Conservation (phyloP, 2,888 invertebrate species). For the Drosophila putrida region DNA sequence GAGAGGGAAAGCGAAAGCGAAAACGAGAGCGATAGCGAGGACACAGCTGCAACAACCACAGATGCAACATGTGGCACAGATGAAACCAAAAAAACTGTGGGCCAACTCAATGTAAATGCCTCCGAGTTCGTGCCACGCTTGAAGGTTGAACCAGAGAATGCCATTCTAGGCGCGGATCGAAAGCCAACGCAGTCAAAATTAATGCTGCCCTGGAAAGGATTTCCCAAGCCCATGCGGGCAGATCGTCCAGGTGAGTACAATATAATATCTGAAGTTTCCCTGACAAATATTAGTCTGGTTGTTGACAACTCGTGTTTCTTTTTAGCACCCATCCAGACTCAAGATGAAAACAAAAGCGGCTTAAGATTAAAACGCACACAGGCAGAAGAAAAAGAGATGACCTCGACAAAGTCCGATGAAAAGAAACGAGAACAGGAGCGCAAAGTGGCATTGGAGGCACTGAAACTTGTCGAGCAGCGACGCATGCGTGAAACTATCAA, state of each 20-base stretch:
- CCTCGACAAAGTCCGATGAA: slow-evolving; percentile 26
- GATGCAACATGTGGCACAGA: not conserved
- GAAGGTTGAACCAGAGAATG: not conserved
- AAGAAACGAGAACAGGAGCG: slow-evolving; percentile 59
- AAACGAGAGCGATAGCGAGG: slow-evolving; percentile 14
- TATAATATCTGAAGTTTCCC: too few species aligned
- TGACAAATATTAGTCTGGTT: too few species aligned
- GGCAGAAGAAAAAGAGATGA: slow-evolving; percentile 3
- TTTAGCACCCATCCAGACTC: not conserved
- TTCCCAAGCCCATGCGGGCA: slow-evolving; percentile 52
- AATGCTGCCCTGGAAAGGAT: slow-evolving; percentile 71
- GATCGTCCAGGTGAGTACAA: slow-evolving; percentile 36
- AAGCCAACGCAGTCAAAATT: slow-evolving; percentile 31
- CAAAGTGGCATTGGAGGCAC: slow-evolving; percentile 62
- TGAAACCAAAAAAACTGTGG: not conserved
- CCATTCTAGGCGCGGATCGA: not conserved
- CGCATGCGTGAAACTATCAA: slow-evolving; percentile 47
- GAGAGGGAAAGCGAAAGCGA: slow-evolving; percentile 1
- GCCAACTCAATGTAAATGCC: slow-evolving; percentile 60
- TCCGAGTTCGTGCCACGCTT: slow-evolving; percentile 57
- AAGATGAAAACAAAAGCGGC: not conserved
- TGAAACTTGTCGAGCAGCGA: slow-evolving; percentile 66
- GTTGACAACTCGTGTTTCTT: too few species aligned
- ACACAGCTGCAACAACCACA: not conserved
- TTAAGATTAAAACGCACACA: not conserved